A percentile compares a stretch with the other conserved stretches of the same genome.
phyloP scores from a whole-genome alignment of 2,888 invertebrate species.

The Drosophila incognita region DNA sequence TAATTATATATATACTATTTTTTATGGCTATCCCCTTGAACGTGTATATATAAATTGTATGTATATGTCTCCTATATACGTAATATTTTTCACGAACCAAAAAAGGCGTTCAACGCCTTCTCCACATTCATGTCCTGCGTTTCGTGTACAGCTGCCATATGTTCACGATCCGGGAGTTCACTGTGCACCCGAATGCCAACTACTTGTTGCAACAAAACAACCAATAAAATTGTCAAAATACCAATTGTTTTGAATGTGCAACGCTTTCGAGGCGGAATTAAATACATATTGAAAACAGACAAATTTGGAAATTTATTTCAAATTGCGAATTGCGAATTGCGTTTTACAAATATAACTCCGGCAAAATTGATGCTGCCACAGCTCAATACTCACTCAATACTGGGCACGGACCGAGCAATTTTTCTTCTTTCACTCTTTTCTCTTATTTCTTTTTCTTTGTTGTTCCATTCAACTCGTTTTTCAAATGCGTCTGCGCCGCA shows the following conservation, averaged over 20 bases:
- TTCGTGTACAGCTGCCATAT: background rate
- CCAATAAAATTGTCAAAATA: background rate
- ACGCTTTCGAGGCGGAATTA: background rate
- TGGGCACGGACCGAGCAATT: background rate
- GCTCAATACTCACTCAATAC: background rate
- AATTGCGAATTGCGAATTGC: background rate
- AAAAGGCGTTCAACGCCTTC: background rate
- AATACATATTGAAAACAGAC: background rate
- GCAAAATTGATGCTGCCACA: background rate
- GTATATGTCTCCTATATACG: background rate
- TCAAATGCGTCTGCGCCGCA: background rate
- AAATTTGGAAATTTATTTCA: background rate
- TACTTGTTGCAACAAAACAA: constrained; percentile 7
- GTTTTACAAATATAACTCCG: background rate
- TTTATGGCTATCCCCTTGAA: background rate
- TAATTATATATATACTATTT: background rate
- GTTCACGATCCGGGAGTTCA: background rate
- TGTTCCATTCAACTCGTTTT: background rate
- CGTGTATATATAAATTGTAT: background rate
- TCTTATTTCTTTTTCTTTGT: background rate
- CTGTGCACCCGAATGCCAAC: background rate
- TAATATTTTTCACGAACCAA: background rate
- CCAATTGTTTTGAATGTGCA: background rate
- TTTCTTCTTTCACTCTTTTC: background rate
- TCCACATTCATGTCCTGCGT: background rate